Conservation (phyloP, 1,140 invertebrate species). For the Ceratina calcarata region DNA sequence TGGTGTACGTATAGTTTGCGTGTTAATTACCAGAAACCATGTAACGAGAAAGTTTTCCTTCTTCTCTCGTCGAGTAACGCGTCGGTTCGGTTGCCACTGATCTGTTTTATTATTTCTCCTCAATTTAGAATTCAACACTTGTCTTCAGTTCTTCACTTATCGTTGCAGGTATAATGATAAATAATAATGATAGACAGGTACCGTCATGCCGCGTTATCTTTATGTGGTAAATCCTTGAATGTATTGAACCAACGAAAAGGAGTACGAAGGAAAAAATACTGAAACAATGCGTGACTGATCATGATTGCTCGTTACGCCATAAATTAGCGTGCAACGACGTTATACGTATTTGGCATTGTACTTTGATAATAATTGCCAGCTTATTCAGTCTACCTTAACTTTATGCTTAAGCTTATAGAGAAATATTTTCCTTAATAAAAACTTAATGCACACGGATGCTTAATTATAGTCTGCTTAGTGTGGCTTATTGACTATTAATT, state of each 20-base stretch:
- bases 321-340: slow-evolving; percentile 18
- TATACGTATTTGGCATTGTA: not conserved
- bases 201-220: not conserved
- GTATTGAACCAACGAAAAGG: not conserved
- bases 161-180: not conserved
- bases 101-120: not conserved
- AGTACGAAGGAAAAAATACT: not conserved
- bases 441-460: not conserved
- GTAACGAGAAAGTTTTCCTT: slow-evolving; percentile 45
- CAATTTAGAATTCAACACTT: not conserved
- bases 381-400: not conserved
- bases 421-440: not conserved
- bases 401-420: not conserved
- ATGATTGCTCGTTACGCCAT: slow-evolving; percentile 8
- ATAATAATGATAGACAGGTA: too few species aligned
- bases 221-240: not conserved
- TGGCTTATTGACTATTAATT: not conserved
- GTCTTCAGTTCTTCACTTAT: not conserved
- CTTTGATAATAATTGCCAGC: not conserved
- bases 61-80: not conserved
- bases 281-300: slow-evolving; percentile 19
- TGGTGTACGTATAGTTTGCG: not conserved
- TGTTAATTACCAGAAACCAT: slow-evolving; percentile 11
- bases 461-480: not conserved
- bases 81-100: not conserved